These are phyloP conservation scores for Zygaena filipendulae DNA, from an alignment of 2,888 invertebrate genomes.

Conservation along the genomic window DNA sequence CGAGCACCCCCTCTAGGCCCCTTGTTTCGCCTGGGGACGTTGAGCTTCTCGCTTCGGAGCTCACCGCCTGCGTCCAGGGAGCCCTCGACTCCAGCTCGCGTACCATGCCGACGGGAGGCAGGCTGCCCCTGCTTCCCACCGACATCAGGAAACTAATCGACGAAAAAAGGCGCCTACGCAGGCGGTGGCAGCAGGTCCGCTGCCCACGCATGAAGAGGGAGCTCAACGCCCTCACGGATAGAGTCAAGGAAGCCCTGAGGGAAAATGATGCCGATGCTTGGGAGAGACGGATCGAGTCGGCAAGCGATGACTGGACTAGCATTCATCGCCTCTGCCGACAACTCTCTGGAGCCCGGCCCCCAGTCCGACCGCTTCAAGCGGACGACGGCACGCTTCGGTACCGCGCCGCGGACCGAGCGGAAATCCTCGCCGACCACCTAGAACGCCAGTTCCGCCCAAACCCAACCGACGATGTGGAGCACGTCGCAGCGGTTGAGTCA, in stretches of 20 bases:
- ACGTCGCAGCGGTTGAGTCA: background rate
- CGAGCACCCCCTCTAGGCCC: slow-evolving; percentile 1
- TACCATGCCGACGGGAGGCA: slow-evolving; percentile 1
- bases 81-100: background rate
- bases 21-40: background rate
- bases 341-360: too few relatives aligned
- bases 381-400: too few relatives aligned
- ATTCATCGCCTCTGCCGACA: too few relatives aligned
- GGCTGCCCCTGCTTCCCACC: background rate
- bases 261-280: too few relatives aligned
- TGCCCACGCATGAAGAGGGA: too few relatives aligned
- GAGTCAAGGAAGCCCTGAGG: too few relatives aligned
- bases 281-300: too few relatives aligned
- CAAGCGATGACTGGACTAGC: background rate
- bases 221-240: too few relatives aligned
- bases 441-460: slow-evolving; percentile 6
- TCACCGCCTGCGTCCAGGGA: background rate
- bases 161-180: too few relatives aligned
- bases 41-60: background rate
- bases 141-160: too few relatives aligned
- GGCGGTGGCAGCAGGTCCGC: too few relatives aligned
- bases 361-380: too few relatives aligned
- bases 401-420: slow-evolving; percentile 8
- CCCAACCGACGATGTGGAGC: background rate
- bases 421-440: slow-evolving; percentile 10